Evolutionary conservation across 2,113 vertebrate species (phyloP), one percentile per base, ranked within the genome.

Genomic region (Nyctibius bracteatus): DNA sequence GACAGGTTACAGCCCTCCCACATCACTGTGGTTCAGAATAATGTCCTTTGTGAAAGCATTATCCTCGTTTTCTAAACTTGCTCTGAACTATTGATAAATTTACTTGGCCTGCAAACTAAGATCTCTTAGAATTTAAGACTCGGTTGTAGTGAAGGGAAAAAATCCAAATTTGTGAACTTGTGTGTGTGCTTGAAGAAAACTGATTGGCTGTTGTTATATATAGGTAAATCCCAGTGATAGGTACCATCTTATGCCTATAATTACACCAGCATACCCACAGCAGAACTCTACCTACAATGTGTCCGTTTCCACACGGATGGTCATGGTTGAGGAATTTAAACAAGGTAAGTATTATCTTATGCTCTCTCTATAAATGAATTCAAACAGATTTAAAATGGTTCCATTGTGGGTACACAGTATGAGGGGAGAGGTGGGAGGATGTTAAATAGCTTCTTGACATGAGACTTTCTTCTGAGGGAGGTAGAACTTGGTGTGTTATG

Each of bases 211-310:
- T 98, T 98, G 93, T 98, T 98, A 97, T 98, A 97, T 95, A 73
- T 98, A 99, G 99, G 98, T 99, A 94, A 99, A 98, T 90, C 98
- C 97, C 92, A 99, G 98, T 98, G 99, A 99, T 98, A 98, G 99
- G 96, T 99, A 98, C 98, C 99, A 99, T 98, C 98, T 99, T 95
- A 99, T 99, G 99, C 99, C 99, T 97, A 99, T 99, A 98, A 99
- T 99, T 97, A 99, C 99, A 96, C 99, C 99, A 96, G 98, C 99
- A 91, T 99, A 99, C 97, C 99, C 99, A 95, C 99, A 99, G 92
- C 99, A 99, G 98, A 99, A 99, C 98, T 99, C 99, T 73, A 99
- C 99, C 59, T 99, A 99, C 98, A 99, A 99, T 96, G 98, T 99
- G 94, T 99, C 99, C 61, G 96, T 98, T 97, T 99, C 99, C 91